Evolutionary conservation across 2,797 vertebrate species (phyloP), one percentile per base, ranked within the genome.

Genomic region (Molossus alvarezi): DNA sequence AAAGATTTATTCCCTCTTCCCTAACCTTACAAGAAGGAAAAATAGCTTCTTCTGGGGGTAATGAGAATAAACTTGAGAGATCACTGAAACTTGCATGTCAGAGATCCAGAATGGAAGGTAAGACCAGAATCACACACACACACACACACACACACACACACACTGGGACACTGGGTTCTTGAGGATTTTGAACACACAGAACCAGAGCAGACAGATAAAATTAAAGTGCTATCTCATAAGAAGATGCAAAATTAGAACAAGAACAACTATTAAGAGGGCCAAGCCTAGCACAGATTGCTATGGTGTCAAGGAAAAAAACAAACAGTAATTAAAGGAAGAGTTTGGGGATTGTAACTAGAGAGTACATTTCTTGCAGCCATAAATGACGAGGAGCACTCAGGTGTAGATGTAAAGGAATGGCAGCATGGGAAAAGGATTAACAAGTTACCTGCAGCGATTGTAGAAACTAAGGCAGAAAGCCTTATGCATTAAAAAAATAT

Each of bases 361-460:
- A 58, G 11, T 86, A 55, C 69, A 85, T 94, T 94, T 60, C 72
- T 81, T n/a, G 21, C 13, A 45, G n/a, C 51, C 29, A 13, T 20
- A 76, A 75, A 3, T 18, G 37, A 53, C 29, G 14, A 88, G 86
- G 27, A 94, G 27, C 18, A 58, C 41, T 86, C 21, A 62, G 64
- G 5, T 65, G 9, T 11, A 53, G 58, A 75, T 72, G 15, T 33
- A 62, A 67, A 95, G 48, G 14, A 29, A 90, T 53, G 37, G 5
- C 37, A 95, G 20, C 53, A 23, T 79, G 17, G 62, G 53, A 95
- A 86, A 92, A n/a, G 65, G 33, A 94, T 69, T 80, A 83, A 69
- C 64, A 88, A 85, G 18, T 45, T 76, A 85, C 17, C n/a, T 69
- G 88, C 4, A 87, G 86, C 25, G 86, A 58, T 4, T 91, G 12